Base-by-base conservation (phyloP, 2,797 vertebrate species). In the Alosa sapidissima region DNA sequence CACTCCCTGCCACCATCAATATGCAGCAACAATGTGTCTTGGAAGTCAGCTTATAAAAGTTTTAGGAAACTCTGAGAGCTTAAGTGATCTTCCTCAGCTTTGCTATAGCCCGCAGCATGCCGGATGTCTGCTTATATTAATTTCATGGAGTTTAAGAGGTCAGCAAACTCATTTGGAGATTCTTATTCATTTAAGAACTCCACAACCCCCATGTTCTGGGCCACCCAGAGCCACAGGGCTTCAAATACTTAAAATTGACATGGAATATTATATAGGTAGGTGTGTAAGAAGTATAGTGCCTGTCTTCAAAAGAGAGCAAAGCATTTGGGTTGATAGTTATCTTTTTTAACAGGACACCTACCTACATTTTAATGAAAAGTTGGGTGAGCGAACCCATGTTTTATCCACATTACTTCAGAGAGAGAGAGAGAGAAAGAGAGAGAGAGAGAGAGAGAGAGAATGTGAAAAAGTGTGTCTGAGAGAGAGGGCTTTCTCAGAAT, bases 61-160 rank as follows among this genome's bases (percentile, higher is more conserved):
- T 97, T 97, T 94, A 97, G 96, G 94, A 94, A 96, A 97, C 96
- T 97, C 95, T 89, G 95, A 95, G 94, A 95, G 95, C 97, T 96
- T 97, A 97, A 97, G 96, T 96, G 97, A 97, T 97, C 96, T 96
- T 91, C 91, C 88, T 91, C 14, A 91, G 92, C 94, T 96, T 94
- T 93, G 94, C 92, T 89, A 93, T 94, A 93, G 95, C 94, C 94
- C 91, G 91, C 91, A 93, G 93, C 93, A 84, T 93, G 94, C 96
- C 94, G 94, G 94, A 97, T 97, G 97, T 97, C 97, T 97, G 94
- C 97, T 97, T 97, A 96, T 97, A 98, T 98, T 98, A 97, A 98
- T 99, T 98, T 98, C 97, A 97, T 93, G 94, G 94, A 96, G 97
- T 98, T 97, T 96, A 97, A 96, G 96, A 97, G 97, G 97, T 98